Evolutionary conservation across 1,140 invertebrate species (phyloP), one percentile per base, ranked within the genome.

Genomic region (Zaprionus gabonicus): DNA sequence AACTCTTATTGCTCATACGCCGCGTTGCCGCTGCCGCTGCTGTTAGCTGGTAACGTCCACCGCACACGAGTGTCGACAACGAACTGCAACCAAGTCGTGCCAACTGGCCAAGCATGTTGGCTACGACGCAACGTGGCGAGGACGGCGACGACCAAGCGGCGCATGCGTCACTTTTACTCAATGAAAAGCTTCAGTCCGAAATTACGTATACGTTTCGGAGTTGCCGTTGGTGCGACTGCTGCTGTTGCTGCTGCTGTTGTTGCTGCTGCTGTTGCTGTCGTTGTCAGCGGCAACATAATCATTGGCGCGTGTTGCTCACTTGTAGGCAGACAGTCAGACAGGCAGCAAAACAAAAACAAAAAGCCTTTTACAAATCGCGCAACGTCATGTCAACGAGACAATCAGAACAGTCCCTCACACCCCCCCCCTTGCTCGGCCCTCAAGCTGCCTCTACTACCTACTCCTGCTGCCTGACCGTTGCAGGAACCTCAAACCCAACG

Each of bases 271-370:
- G 65, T 56, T 80, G 77, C 65, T 71, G 74, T 73, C 55, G 78
- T 81, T 87, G 80, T 88, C 73, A 78, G 71, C 80, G 71, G 80
- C 83, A 83, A 87, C 84, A 87, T 87, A 87, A 87, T 87, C 84
- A 87, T 88, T 77, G 84, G 84, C 84, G 84, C 85, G 84, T 87
- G 84, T 88, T 87, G 84, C 85, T 87, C 84, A 88, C 84, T 88
- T 78, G 74, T 76, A 79, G 85, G 81, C 81, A 76, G 81, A 78
- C 84, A 68, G 36, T 28, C 66, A 55, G 64, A 53, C 80, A 58
- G 81, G 84, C 81, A 79, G 84, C 46, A 49, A 70, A 62, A 75
- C 58, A 72, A 68, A 76, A 73, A 68, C 75, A 83, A 86, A 46
- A 88, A 88, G 71, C 71, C 73, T 78, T 80, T 67, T 73, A 88